Evolutionary conservation across 2,113 vertebrate genomes (phyloP).

Genomic region (Lanius ludovicianus): DNA sequence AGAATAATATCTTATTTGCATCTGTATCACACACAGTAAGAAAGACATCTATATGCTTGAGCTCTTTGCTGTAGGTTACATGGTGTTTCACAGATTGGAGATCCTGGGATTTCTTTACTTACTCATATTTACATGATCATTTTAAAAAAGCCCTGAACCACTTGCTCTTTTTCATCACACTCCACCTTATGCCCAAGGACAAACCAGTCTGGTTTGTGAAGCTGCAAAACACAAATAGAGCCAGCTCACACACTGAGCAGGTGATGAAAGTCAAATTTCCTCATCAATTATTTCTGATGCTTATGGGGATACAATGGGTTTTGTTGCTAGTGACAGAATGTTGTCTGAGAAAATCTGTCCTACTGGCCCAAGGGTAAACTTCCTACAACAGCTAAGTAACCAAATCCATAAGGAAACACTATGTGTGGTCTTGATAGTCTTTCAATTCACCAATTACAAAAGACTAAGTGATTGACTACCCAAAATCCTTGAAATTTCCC

Average conservation of each 20-base stretch:
- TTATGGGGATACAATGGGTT: background rate
- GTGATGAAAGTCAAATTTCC: slow-evolving; percentile 30
- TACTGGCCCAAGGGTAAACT: background rate
- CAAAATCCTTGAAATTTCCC: slow-evolving; percentile 39
- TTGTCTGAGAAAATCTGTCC: background rate
- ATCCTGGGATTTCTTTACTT: background rate
- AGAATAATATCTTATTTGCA: background rate
- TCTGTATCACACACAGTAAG: rapidly evolving
- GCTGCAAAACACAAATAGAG: background rate
- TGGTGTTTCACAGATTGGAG: background rate
- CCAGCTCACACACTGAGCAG: background rate
- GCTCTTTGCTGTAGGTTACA: background rate
- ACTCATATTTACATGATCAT: background rate
- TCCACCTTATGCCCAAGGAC: background rate
- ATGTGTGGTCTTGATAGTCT: slow-evolving; percentile 15
- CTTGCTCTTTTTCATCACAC: background rate
- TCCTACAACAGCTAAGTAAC: background rate
- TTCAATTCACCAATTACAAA: background rate
- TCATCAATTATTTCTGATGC: slow-evolving; percentile 32
- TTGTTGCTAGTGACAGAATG: slow-evolving; percentile 7
- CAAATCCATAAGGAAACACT: slow-evolving; percentile 14
- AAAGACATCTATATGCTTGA: background rate
- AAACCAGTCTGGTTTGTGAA: background rate
- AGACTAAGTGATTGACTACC: background rate
- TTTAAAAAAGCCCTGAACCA: rapidly evolving